Conservation (phyloP, 1,140 invertebrate species). For the Leucophenga varia region DNA sequence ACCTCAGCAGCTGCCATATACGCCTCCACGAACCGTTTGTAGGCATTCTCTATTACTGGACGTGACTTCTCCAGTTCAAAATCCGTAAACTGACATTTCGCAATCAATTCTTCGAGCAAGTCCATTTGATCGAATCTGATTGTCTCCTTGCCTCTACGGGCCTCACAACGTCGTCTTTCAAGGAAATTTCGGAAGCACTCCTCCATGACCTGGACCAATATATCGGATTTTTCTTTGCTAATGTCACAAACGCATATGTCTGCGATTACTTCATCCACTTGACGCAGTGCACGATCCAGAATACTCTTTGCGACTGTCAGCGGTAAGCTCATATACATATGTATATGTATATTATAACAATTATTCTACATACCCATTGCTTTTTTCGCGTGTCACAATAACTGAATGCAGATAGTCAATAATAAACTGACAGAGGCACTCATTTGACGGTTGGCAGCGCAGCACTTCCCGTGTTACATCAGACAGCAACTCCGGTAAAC, state of each 20-base stretch:
- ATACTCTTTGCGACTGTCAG: slow-evolving; percentile 42
- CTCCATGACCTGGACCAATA: slow-evolving; percentile 40
- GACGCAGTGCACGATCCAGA: slow-evolving; percentile 33
- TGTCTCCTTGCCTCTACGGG: slow-evolving; percentile 31
- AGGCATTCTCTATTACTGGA: slow-evolving; percentile 45
- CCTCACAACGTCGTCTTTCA: slow-evolving; percentile 42
- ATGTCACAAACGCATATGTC: slow-evolving; percentile 47
- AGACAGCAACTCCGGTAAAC: slow-evolving; percentile 66
- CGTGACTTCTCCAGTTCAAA: slow-evolving; percentile 33
- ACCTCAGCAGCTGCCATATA: slow-evolving; percentile 39
- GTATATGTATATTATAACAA: neutral
- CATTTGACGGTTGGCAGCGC: slow-evolving; percentile 62
- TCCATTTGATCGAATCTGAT: slow-evolving; percentile 39
- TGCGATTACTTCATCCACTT: slow-evolving; percentile 44
- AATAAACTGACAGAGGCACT: slow-evolving; percentile 64
- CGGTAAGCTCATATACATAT: no score
- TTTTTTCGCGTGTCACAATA: slow-evolving; percentile 66
- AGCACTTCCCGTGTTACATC: slow-evolving; percentile 72
- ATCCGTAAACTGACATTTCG: slow-evolving; percentile 35
- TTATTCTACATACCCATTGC: slow-evolving; percentile 28
- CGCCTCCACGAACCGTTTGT: slow-evolving; percentile 45
- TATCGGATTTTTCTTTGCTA: slow-evolving; percentile 33
- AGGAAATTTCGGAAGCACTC: slow-evolving; percentile 49
- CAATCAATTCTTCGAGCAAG: slow-evolving; percentile 40
- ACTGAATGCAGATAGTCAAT: slow-evolving; percentile 69